Conservation (phyloP, 30 jellyfish, hydroid and myxozoan species). For the Rhopilema esculentum region DNA sequence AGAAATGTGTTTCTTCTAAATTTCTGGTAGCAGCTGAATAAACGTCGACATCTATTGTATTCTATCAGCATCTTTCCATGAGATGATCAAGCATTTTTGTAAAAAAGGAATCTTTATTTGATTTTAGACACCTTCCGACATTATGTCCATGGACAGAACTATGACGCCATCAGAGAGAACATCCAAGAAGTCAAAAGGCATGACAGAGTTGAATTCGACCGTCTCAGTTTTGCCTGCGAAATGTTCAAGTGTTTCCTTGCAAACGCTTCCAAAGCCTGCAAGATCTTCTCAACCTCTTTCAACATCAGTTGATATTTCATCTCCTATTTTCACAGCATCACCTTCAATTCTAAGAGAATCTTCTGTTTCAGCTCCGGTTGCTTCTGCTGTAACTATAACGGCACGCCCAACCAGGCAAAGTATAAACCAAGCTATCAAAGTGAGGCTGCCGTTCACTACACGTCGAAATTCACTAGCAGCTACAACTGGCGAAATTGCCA, state of each 20-base stretch:
- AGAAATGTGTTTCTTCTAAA: no score
- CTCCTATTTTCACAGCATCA: neutral
- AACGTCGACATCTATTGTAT: no score
- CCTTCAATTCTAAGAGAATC: neutral
- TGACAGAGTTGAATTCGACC: no score
- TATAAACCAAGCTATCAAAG: slow-evolving; percentile 65
- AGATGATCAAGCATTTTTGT: no score
- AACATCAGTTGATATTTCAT: neutral
- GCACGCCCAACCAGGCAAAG: slow-evolving; percentile 73
- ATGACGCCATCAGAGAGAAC: neutral
- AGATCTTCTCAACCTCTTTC: neutral
- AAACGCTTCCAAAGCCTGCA: neutral
- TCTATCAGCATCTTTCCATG: no score
- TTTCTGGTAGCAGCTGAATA: no score
- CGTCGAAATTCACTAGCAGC: slow-evolving; percentile 10
- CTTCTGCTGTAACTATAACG: slow-evolving; percentile 5
- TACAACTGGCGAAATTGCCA: neutral
- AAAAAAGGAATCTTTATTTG: no score
- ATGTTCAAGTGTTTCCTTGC: neutral
- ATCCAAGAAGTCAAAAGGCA: neutral
- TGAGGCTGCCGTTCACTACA: slow-evolving; percentile 52
- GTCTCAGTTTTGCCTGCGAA: neutral
- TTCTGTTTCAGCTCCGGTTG: neutral
- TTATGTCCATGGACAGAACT: no score
- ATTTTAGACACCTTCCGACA: no score